Evolutionary conservation across 1,140 invertebrate species (phyloP).

Genomic region (Apis mellifera): DNA sequence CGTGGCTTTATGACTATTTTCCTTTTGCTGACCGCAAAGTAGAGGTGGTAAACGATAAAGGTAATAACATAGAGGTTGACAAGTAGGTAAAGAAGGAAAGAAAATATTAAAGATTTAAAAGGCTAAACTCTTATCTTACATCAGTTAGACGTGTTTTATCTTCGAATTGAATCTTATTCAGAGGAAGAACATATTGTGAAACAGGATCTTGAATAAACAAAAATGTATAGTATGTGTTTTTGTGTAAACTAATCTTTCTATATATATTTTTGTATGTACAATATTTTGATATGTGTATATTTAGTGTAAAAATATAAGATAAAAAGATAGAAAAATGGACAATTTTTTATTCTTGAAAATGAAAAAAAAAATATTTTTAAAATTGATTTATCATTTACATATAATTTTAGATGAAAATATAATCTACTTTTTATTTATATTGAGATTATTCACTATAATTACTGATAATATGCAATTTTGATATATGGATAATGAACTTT

Average conservation of each 20-base stretch:
- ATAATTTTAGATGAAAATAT: no score
- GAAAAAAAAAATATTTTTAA: not conserved
- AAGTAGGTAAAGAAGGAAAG: not conserved
- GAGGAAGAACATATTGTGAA: no score
- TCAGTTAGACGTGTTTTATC: not conserved
- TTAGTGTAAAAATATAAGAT: no score
- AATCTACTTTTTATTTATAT: not conserved
- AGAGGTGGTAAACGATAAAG: conserved; percentile 1
- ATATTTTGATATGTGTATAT: not conserved
- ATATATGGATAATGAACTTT: not conserved
- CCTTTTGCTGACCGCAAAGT: not conserved
- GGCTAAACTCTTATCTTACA: conserved; percentile 7
- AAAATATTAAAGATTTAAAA: conserved; percentile 17
- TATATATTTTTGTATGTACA: not conserved
- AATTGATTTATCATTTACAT: no score
- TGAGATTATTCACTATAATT: not conserved
- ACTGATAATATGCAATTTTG: not conserved
- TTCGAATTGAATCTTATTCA: not conserved
- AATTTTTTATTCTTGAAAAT: not conserved
- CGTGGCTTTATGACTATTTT: no score
- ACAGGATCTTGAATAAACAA: not conserved
- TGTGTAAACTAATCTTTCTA: not conserved
- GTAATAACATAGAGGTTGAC: not conserved
- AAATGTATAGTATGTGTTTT: conserved; percentile 25
- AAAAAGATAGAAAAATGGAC: not conserved